Evolutionary conservation across 2,888 invertebrate genomes (phyloP), one percentile per base, ranked within the genome.

Genomic region (Euzophera pinguis): DNA sequence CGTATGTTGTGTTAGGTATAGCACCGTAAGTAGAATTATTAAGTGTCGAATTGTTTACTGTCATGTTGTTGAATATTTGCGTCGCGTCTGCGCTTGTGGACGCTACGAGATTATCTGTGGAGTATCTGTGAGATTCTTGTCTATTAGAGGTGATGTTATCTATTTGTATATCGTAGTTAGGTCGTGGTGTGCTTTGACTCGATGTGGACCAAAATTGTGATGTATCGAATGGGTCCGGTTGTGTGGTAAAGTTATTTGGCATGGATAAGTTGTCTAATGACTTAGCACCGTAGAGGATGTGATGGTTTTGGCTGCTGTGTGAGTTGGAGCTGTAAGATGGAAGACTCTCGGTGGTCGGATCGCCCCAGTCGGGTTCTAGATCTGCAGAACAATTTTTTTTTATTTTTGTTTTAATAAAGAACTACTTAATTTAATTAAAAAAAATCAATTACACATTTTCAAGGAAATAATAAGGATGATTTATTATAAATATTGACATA

Each of bases 311-410:
- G 1, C 65, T 53, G 53, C 62, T 63, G 53, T 67, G 70, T 0
- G 74, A 59, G 50, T 65, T 73, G 3, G 73, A 62, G 0, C 75
- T 69, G 43, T 72, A 73, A 3, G 78, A 74, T 3, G 86, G 84
- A 12, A 87, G 69, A 58, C 85, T 88, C 62, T 90, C 90, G 57
- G 83, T 76, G 51, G 82, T 86, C 42, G 81, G 80, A 47, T 83
- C 82, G 7, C 79, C 81, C 87, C 87, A 87, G 48, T 81, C 78
- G 4, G 73, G 54, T 41, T 82, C 84, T 39, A 67, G 64, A 51
- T 71, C 83, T 88, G 76, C 29, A 78, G 79, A 41, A 51, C 49
- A 52, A 57, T 3, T 7, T 34, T 47, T 49, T 35, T 39, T 14
- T 35, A 3, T 35, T 35, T 22, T 5, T 3, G 5, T 22, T 22